Evolutionary conservation across 2,113 vertebrate genomes (phyloP), one percentile per base, ranked within the genome.

Genomic region (Anser cygnoides): DNA sequence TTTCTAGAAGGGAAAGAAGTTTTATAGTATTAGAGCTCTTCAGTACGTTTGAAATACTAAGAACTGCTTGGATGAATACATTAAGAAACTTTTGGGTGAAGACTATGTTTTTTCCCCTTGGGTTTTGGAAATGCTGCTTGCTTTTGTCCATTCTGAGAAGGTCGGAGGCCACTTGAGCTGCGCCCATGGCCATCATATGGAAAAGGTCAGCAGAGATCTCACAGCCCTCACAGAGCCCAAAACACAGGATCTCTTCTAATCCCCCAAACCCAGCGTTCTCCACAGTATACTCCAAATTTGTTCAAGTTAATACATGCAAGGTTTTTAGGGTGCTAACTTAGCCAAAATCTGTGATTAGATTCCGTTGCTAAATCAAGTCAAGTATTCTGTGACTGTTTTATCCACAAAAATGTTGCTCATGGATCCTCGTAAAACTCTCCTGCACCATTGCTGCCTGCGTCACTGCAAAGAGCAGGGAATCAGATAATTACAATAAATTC

Each of bases 1-100:
- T 88, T 90, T 92, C 11, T 77, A 70, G 67, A 91, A 72, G 35
- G 61, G 15, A 44, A 81, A 63, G 80, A 96, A 77, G 80, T 96
- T 94, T 96, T 94, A 68, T 0, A 66, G 11, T 31, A 62, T 87
- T 88, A n/a, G 22, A 49, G 49, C 46, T 79, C 21, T 78, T 75
- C n/a, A 19, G 29, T 49, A 16, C 35, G 39, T 79, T 90, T 84
- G 71, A 79, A 91, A 67, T 59, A 44, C 37, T 71, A 61, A 72
- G 79, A 52, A 31, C 12, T 44, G 11, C 29, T 55, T 54, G 19
- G 52, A 46, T 41, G 13, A 88, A 52, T 65, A 28, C 13, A 72
- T n/a, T 31, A 71, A 79, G 62, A 65, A 93, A 89, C 20, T 67
- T 95, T 44, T 20, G 46, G 10, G 5, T 59, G 31, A 50, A 18